Conservation (phyloP, 2,113 vertebrate genomes). For the Tachuris rubrigastra region DNA sequence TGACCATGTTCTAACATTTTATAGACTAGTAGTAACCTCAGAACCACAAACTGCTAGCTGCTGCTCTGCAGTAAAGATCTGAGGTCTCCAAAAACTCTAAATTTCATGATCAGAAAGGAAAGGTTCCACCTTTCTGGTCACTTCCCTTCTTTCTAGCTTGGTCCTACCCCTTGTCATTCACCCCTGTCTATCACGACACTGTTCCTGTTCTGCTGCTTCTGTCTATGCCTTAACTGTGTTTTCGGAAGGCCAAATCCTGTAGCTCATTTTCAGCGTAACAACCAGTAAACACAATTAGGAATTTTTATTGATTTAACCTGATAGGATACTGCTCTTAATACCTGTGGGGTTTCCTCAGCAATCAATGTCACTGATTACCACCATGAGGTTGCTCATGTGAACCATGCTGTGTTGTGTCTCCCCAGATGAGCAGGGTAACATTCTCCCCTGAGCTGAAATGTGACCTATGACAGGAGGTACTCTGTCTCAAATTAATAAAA, state of each 20-base stretch:
- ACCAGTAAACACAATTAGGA: neutral
- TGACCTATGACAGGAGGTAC: neutral
- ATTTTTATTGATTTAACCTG: neutral
- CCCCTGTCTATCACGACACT: rapidly evolving
- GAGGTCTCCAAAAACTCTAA: neutral
- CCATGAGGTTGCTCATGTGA: neutral
- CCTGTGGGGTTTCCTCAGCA: neutral
- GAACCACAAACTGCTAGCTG: neutral
- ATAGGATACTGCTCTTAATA: neutral
- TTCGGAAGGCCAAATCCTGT: neutral
- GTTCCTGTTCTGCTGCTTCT: neutral
- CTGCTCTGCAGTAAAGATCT: neutral
- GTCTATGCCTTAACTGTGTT: neutral
- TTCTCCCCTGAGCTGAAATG: neutral
- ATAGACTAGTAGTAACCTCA: neutral
- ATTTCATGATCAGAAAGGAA: neutral
- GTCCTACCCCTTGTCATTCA: neutral
- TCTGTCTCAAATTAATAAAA: neutral
- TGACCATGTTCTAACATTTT: neutral
- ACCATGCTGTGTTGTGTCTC: neutral
- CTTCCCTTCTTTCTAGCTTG: neutral
- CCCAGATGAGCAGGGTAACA: neutral
- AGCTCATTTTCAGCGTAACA: neutral
- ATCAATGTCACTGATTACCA: neutral
- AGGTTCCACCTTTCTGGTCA: neutral